Base-by-base conservation (phyloP, 2,888 invertebrate species). In the Vanessa cardui region DNA sequence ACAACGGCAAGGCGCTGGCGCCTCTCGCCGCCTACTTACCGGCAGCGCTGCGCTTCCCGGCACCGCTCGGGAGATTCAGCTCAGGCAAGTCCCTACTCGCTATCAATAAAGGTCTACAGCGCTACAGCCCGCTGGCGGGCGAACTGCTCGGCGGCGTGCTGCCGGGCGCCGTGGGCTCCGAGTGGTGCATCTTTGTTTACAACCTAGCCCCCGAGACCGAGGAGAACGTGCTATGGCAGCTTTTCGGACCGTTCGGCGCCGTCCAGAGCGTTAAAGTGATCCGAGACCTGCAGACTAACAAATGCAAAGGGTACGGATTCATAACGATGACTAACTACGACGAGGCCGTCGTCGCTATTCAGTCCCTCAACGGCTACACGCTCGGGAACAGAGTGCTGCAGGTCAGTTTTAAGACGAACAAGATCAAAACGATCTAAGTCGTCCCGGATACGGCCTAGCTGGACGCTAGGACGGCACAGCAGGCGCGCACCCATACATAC, bases 261-360 rank as follows among this genome's bases (percentile, higher is more conserved):
- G 98, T 98, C 76, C 96, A 97, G 89, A 97, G 96, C 89, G 98
- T 98, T 72, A 98, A 98, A 93, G 97, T 98, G 79, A 97, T 98
- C 82, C 95, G 98, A 80, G 98, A 98, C 93, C 94, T 97, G 81
- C 96, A 97, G 89, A 97, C 97, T 76, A 97, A 97, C 94, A 98
- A 98, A 92, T 98, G 98, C 94, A 98, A 98, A 92, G 98, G 98
- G 78, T 98, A 98, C 89, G 98, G 98, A 69, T 98, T 98, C 90
- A 97, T 98, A 77, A 98, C 98, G 74, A 98, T 98, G 98, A 97
- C 97, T 83, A 97, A 97, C 92, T 98, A 98, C 93, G 97, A 98
- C 89, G 98, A 98, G 89, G 97, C 98, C 44, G 95, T 97, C 76
- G 96, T 97, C 77, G 98, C 98, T 75, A 98, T 98, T 82, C 97